Percentiles rank a stretch among this genome's conserved stretches.
Evolutionary conservation across 2,888 invertebrate species (phyloP).

Genomic region (Euzophera pinguis): DNA sequence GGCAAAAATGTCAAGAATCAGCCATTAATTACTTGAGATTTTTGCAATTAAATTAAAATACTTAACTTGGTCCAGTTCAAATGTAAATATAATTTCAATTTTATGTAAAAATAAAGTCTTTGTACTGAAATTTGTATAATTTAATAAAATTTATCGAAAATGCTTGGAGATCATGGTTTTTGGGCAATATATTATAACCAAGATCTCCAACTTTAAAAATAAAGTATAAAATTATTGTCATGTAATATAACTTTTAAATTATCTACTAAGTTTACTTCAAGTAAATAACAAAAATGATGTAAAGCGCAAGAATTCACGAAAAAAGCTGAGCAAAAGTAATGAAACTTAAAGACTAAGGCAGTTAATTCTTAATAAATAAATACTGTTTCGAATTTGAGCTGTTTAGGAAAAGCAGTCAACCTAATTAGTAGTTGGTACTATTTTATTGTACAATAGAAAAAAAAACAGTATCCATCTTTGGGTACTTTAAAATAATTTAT

Average conservation of each 20-base stretch:
- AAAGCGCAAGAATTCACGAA: not conserved
- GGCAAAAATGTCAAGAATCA: conserved; percentile 74
- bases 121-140: conserved; percentile 30
- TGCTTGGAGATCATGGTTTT: conserved; percentile 32
- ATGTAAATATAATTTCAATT: conserved; percentile 29
- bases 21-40: conserved; percentile 71
- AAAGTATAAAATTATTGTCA: conserved; percentile 29
- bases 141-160: conserved; percentile 21
- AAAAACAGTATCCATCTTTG: not conserved
- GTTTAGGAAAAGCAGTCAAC: not conserved
- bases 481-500: not conserved
- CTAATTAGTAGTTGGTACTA: conserved; percentile 5
- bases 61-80: conserved; percentile 42
- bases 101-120: conserved; percentile 22
- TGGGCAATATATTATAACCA: conserved; percentile 43
- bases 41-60: conserved; percentile 39
- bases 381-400: conserved; percentile 11
- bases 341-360: conserved; percentile 33
- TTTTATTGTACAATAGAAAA: not conserved
- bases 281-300: not conserved
- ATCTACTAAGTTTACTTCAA: conserved; percentile 3
- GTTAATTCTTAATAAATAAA: conserved; percentile 21
- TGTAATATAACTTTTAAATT: conserved; percentile 24
- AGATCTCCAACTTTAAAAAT: conserved; percentile 31
- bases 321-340: conserved; percentile 6